Evolutionary conservation across 2,888 invertebrate genomes (phyloP), one percentile per base, ranked within the genome.

Genomic region (Thymelicus lineola): DNA sequence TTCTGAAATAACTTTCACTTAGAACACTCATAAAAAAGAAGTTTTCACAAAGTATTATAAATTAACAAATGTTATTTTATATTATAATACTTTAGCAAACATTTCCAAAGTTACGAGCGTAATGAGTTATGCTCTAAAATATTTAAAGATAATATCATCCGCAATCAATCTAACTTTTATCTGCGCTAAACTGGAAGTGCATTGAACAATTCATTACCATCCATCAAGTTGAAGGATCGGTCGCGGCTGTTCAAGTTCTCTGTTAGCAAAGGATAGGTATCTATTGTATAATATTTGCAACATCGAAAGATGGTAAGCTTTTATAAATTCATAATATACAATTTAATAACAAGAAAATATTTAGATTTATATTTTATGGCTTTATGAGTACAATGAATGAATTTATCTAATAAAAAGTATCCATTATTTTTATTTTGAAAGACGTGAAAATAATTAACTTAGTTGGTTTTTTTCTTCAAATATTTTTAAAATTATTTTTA

Each of bases 121-220:
- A 53, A 53, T 53, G 17, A 53, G 6, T 12, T 17, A 53, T 53
- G n/a, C 5, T 53, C n/a, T 20, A 20, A 53, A 20, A 60, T 35
- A 55, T 61, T 55, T 20, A 36, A 68, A 57, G 36, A 60, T 55
- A 4, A 28, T 55, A 55, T 62, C 17, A 62, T n/a, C 57, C 14
- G 35, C 46, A 66, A 66, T 58, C 36, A 42, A 68, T 62, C 68
- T 57, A 62, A 57, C n/a, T 61, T 61, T 61, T 67, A 67, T 67
- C 61, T 59, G 61, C 36, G 35, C 12, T 61, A 36, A 67, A 61
- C 45, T 69, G 59, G 59, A 64, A 73, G 72, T 75, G 71, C 74
- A 75, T 74, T 83, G 84, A 85, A 86, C 82, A 80, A 86, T 86
- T 87, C 84, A 87, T 86, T 86, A 86, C 79, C 81, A 87, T 86